Conservation (phyloP, 2,113 vertebrate species). For the Macquaria australasica region DNA sequence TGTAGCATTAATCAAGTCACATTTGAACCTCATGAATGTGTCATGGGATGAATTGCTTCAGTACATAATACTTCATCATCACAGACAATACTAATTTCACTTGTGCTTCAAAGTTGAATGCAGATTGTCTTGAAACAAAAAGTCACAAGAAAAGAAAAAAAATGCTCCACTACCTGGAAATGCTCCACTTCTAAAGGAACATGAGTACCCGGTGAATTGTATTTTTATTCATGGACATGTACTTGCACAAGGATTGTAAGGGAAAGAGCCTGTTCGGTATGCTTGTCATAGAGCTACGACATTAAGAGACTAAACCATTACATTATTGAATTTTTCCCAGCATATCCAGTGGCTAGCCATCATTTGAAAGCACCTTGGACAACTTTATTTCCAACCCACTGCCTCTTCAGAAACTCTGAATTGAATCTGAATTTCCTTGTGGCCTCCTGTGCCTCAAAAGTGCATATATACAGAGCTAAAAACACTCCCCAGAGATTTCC, state of each 20-base stretch:
- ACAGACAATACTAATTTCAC: constrained; percentile 9
- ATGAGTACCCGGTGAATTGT: neutral
- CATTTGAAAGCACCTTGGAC: constrained; percentile 27
- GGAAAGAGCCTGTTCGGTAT: constrained; percentile 23
- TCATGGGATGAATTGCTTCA: neutral
- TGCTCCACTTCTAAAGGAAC: constrained; percentile 10
- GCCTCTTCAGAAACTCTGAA: constrained; percentile 17
- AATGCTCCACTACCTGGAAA: too few relatives aligned
- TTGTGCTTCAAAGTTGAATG: constrained; percentile 51
- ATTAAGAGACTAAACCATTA: constrained; percentile 52
- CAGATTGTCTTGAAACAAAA: constrained; percentile 45
- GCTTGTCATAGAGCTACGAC: constrained; percentile 34
- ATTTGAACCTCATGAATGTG: constrained; percentile 11
- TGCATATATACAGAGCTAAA: constrained; percentile 1
- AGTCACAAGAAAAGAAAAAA: neutral
- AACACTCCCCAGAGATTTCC: constrained; percentile 18
- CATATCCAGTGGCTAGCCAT: constrained; percentile 22
- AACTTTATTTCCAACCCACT: constrained; percentile 18
- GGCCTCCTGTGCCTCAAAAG: neutral
- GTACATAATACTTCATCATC: neutral
- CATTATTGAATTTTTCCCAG: constrained; percentile 35
- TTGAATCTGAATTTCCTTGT: constrained; percentile 16
- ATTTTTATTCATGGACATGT: constrained; percentile 42
- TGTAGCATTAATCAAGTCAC: constrained; percentile 15
- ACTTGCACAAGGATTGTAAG: neutral